A percentile compares a stretch with the other conserved stretches of the same genome.
phyloP scores from a whole-genome alignment of 2,113 vertebrate genomes.

The Hydropotes inermis region DNA sequence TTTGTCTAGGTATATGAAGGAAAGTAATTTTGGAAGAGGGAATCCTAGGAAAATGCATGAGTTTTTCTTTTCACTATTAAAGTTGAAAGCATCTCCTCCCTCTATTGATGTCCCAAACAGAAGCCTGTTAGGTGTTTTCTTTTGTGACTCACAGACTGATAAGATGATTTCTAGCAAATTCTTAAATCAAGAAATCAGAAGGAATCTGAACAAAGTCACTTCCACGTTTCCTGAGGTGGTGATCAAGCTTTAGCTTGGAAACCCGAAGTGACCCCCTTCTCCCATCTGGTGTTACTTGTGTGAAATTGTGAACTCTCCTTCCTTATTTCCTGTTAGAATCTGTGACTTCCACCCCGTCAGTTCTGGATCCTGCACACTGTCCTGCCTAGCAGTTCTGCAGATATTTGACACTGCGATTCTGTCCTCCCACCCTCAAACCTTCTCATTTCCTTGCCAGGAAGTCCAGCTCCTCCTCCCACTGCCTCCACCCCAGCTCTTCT shows the following conservation, averaged over 20 bases:
- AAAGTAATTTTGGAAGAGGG: not conserved
- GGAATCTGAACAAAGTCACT: not conserved
- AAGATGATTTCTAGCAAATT: not conserved
- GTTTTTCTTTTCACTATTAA: not conserved
- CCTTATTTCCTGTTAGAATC: not conserved
- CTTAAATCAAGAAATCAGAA: not conserved
- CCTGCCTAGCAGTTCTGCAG: not conserved
- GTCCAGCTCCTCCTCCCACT: not conserved
- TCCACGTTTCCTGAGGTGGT: not conserved
- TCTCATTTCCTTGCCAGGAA: not conserved
- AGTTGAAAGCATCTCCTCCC: not conserved
- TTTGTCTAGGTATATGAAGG: not conserved
- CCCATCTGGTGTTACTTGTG: rapidly evolving
- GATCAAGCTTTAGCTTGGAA: not conserved
- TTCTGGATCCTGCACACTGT: not conserved
- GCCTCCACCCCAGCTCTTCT: not conserved
- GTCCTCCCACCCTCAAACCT: not conserved
- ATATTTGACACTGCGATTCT: not conserved
- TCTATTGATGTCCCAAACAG: not conserved
- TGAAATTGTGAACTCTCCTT: not conserved
- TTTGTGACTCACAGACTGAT: not conserved
- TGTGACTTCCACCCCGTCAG: not conserved
- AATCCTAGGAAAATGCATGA: not conserved
- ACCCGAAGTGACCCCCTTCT: not conserved
- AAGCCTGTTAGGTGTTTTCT: not conserved